phyloP scores from a whole-genome alignment of 1,140 invertebrate species.

The Bombus vancouverensis region DNA sequence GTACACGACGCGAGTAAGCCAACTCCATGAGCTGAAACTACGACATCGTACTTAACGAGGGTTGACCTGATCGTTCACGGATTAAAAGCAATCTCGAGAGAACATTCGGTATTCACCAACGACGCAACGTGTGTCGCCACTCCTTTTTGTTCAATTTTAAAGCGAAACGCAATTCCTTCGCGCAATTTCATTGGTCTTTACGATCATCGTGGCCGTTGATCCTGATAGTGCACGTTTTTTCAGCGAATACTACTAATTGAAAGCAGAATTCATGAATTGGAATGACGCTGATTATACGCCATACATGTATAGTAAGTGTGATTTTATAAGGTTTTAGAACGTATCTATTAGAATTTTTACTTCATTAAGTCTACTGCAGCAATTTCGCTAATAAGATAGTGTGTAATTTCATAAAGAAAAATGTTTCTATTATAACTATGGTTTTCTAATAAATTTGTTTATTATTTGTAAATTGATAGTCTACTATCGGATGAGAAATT shows the following conservation, averaged over 20 bases:
- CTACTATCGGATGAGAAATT: too few relatives aligned
- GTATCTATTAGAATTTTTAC: not conserved
- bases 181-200: not conserved
- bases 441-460: not conserved
- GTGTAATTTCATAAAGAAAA: not conserved
- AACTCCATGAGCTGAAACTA: not conserved
- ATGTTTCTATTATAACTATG: not conserved
- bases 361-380: not conserved
- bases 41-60: constrained; percentile 29
- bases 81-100: constrained; percentile 16
- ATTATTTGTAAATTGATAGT: not conserved
- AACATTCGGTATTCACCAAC: not conserved
- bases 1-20: not conserved
- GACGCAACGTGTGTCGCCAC: not conserved
- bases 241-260: not conserved
- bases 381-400: not conserved
- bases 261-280: not conserved
- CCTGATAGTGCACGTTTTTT: not conserved
- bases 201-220: not conserved
- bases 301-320: not conserved
- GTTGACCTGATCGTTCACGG: constrained; percentile 21
- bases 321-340: not conserved
- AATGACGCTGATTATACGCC: not conserved
- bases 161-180: not conserved
- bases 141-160: not conserved